Evolutionary conservation across 2,888 invertebrate genomes (phyloP).

Genomic region (Cylloceria caligata): DNA sequence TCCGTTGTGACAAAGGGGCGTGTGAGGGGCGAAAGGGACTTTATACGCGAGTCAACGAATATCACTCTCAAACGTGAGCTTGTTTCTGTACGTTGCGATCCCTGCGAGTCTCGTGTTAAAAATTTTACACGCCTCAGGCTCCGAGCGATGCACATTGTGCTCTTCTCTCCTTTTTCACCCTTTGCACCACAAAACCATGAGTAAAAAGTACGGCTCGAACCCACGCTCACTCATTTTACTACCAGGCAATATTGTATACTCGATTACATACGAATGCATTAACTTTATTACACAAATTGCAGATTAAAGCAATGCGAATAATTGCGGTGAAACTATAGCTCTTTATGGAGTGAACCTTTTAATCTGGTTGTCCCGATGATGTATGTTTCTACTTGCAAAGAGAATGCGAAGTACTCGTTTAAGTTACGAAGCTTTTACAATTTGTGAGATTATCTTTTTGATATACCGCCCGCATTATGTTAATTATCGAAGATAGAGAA

Average conservation of each 20-base stretch:
- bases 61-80: conserved; percentile 12
- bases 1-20: conserved; percentile 45
- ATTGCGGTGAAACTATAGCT: conserved; percentile 24
- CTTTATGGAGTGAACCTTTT: conserved; percentile 6
- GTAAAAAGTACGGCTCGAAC: neutral
- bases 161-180: conserved; percentile 3
- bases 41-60: conserved; percentile 28
- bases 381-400: neutral
- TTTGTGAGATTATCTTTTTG: too few species aligned
- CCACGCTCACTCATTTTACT: neutral
- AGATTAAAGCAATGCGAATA: conserved; percentile 40
- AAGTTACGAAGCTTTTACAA: too few species aligned
- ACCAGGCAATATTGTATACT: neutral
- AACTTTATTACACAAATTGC: conserved; percentile 14
- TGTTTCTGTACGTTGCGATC: conserved; percentile 29
- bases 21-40: neutral
- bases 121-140: conserved; percentile 30
- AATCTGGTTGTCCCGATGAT: conserved; percentile 16
- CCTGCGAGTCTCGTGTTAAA: conserved; percentile 43
- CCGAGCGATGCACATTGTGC: conserved; percentile 6
- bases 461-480: too few species aligned
- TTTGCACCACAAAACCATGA: neutral
- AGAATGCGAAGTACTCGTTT: neutral
- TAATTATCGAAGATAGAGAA: too few species aligned
- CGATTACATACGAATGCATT: neutral